phyloP scores from a whole-genome alignment of 2,797 vertebrate species.

The Monodelphis domestica region DNA sequence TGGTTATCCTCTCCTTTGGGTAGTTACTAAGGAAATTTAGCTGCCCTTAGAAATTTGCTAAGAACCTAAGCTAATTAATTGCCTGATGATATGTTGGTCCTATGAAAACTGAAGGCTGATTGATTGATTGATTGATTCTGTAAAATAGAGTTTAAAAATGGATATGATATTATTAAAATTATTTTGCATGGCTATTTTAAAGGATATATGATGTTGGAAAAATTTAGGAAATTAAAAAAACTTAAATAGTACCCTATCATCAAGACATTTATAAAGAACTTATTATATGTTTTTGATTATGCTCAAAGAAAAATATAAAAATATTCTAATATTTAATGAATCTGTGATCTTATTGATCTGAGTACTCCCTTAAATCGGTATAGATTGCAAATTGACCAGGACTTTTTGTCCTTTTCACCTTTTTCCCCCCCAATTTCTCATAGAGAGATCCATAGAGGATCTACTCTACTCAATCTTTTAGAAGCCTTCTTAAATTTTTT shows the following conservation, averaged over 20 bases:
- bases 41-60: neutral
- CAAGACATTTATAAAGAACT: neutral
- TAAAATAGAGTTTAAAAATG: neutral
- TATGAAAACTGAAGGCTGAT: neutral
- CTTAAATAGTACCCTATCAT: neutral
- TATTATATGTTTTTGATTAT: neutral
- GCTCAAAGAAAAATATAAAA: neutral
- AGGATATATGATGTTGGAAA: neutral
- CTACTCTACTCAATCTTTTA: neutral
- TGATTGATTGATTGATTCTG: neutral
- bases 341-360: neutral
- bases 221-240: neutral
- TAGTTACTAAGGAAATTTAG: neutral
- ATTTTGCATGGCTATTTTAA: neutral
- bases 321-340: neutral
- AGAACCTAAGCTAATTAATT: neutral
- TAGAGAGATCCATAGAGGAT: neutral
- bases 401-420: neutral
- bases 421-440: neutral
- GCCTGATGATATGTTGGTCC: neutral
- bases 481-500: neutral
- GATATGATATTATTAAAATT: neutral
- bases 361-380: neutral
- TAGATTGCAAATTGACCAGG: neutral
- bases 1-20: neutral